Conservation (phyloP, 1,140 invertebrate genomes). For the Cylas formicarius region DNA sequence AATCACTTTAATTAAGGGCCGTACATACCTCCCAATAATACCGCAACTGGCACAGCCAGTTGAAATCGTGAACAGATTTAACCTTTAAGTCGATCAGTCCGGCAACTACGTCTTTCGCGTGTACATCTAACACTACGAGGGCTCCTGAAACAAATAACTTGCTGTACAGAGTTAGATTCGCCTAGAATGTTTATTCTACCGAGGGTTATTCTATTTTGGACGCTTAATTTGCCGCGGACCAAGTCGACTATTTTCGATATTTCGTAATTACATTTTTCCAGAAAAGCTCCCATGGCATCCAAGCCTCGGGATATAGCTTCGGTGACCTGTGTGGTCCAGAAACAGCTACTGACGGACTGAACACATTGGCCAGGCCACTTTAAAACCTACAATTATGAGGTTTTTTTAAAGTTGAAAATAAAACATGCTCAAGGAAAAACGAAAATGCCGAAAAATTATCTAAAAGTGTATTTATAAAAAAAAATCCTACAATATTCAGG, state of each 20-base stretch:
- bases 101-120: slow-evolving; percentile 79
- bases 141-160: slow-evolving; percentile 52
- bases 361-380: slow-evolving; percentile 44
- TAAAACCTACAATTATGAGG: slow-evolving; percentile 16
- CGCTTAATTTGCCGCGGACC: slow-evolving; percentile 77
- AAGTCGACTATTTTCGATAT: slow-evolving; percentile 78
- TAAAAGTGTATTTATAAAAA: no score
- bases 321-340: slow-evolving; percentile 85
- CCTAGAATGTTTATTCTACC: slow-evolving; percentile 48
- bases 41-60: slow-evolving; percentile 81
- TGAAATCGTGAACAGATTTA: slow-evolving; percentile 69
- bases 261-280: slow-evolving; percentile 60
- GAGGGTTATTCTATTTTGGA: slow-evolving; percentile 84
- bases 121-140: slow-evolving; percentile 86
- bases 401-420: background rate
- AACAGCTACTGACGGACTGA: slow-evolving; percentile 78
- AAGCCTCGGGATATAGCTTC: slow-evolving; percentile 56
- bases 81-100: slow-evolving; percentile 64
- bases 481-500: no score
- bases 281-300: slow-evolving; percentile 47
- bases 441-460: no score
- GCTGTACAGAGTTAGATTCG: no score
- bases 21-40: slow-evolving; percentile 87
- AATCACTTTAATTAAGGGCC: background rate
- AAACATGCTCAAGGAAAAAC: no score